phyloP scores from a whole-genome alignment of 37 sponge, comb jelly and placozoan genomes.

The Cladorhizidae sp. region DNA sequence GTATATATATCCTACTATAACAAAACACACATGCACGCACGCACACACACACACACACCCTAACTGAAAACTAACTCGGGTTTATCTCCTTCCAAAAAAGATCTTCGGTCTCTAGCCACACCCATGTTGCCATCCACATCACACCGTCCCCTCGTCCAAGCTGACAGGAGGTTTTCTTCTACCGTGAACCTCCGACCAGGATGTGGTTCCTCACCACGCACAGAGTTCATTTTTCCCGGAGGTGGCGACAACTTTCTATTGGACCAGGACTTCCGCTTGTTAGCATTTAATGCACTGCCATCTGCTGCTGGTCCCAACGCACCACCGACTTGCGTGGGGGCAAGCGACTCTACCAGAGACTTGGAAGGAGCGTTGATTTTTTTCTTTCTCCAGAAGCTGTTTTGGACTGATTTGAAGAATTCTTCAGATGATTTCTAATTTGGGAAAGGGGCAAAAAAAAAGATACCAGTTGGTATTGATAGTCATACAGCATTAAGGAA shows the following conservation, averaged over 20 bases:
- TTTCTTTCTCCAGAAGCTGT: constrained; percentile 32
- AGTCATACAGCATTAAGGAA: too few species aligned
- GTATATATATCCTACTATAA: too few species aligned
- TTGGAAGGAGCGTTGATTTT: neutral
- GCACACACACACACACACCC: too few species aligned
- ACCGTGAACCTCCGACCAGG: constrained; percentile 28
- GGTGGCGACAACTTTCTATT: neutral
- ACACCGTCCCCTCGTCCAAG: constrained; percentile 8
- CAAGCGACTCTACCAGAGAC: neutral
- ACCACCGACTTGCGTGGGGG: neutral
- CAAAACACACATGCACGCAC: too few species aligned
- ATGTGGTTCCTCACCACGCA: neutral
- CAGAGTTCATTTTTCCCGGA: neutral
- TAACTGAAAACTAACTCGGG: too few species aligned
- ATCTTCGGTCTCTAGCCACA: too few species aligned
- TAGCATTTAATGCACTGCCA: neutral
- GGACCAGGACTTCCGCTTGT: neutral
- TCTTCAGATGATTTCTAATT: too few species aligned
- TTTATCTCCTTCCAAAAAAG: too few species aligned
- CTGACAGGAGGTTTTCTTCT: constrained; percentile 7
- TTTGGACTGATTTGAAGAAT: constrained; percentile 43
- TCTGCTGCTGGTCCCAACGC: neutral
- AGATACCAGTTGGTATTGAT: too few species aligned
- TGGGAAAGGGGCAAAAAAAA: too few species aligned
- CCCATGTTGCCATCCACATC: neutral